These are phyloP conservation scores for Manduca sexta DNA, from an alignment of 1,140 invertebrate genomes.

Conservation along the genomic window DNA sequence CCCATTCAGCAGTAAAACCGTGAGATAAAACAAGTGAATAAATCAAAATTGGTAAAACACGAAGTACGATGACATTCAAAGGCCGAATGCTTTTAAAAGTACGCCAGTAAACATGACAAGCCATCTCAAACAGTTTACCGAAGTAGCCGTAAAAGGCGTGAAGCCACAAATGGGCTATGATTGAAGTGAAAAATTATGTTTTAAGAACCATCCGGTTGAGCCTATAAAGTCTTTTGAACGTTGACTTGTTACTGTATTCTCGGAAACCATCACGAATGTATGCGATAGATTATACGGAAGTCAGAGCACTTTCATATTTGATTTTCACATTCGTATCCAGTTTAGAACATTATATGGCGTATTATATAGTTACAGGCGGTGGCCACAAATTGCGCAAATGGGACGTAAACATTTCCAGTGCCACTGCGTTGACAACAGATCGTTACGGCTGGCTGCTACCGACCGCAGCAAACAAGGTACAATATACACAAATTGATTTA, in stretches of 20 bases:
- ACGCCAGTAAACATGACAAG: too few species aligned
- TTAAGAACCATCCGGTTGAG: background rate
- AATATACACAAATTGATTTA: conserved; percentile 16
- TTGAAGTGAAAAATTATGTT: conserved; percentile 24
- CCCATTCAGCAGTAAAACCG: too few species aligned
- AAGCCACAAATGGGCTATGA: conserved; percentile 10
- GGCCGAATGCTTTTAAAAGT: too few species aligned
- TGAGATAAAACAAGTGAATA: too few species aligned
- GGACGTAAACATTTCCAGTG: conserved; percentile 10
- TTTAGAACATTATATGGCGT: too few species aligned
- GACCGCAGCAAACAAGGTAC: conserved; percentile 3
- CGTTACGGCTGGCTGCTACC: conserved; percentile 4
- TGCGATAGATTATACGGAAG: too few species aligned
- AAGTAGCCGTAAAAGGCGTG: conserved; percentile 8
- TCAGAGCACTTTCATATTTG: too few species aligned
- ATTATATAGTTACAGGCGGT: conserved; percentile 14
- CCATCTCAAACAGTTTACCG: background rate
- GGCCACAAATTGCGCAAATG: conserved; percentile 36
- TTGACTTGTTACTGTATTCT: background rate
- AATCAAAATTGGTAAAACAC: too few species aligned
- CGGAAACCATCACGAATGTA: background rate
- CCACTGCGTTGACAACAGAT: conserved; percentile 18
- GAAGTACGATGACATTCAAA: too few species aligned
- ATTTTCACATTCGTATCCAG: too few species aligned
- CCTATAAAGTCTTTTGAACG: conserved; percentile 13